phyloP scores from a whole-genome alignment of 2,888 invertebrate genomes.

The Drosophila pullipes region DNA sequence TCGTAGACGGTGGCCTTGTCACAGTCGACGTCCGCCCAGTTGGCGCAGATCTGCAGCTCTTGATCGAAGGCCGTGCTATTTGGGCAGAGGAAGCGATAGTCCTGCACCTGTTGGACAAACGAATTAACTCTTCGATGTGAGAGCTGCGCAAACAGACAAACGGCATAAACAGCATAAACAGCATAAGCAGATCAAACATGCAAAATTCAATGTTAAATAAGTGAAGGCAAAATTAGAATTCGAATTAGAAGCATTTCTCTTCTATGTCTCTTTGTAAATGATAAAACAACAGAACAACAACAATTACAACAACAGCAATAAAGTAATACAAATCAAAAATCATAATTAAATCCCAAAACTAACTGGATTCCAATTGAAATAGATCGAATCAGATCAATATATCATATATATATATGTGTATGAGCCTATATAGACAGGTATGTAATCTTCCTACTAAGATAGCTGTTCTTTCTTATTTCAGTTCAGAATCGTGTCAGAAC shows the following conservation, averaged over 20 bases:
- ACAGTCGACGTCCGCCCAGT: constrained; percentile 96
- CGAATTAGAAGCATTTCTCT: constrained; percentile 28
- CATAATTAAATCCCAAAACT: not conserved
- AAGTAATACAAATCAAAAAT: not conserved
- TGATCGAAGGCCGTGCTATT: constrained; percentile 96
- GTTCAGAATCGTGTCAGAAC: no score
- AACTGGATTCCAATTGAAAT: not conserved
- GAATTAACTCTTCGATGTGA: constrained; percentile 76
- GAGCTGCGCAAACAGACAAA: constrained; percentile 60
- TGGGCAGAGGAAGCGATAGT: constrained; percentile 95
- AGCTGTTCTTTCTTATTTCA: no score
- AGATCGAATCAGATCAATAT: not conserved
- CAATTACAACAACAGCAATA: constrained; percentile 29
- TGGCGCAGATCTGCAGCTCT: constrained; percentile 95
- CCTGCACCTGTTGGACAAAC: constrained; percentile 87
- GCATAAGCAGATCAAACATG: constrained; percentile 72
- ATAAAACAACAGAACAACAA: not conserved
- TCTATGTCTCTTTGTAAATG: constrained; percentile 6
- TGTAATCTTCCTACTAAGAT: not conserved
- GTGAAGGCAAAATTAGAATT: constrained; percentile 46
- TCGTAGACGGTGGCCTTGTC: constrained; percentile 92
- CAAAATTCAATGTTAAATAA: constrained; percentile 68
- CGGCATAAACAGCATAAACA: constrained; percentile 56
- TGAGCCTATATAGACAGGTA: not conserved
- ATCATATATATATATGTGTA: not conserved